phyloP scores from a whole-genome alignment of 2,113 vertebrate species.

The Leucosticte australis region DNA sequence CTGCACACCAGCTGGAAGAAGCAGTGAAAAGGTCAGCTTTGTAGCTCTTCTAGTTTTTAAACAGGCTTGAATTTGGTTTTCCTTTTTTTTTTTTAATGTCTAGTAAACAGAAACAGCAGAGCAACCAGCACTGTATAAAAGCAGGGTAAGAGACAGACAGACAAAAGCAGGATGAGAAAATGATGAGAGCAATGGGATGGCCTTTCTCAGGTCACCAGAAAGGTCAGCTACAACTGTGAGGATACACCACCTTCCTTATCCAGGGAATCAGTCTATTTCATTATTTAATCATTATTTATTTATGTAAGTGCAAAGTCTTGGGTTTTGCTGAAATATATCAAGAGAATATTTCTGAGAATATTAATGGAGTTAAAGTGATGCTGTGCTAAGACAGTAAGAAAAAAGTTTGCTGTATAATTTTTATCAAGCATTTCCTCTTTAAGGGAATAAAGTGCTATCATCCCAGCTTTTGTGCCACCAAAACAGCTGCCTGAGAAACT shows the following conservation, averaged over 20 bases:
- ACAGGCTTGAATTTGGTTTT: neutral
- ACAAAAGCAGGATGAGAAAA: neutral
- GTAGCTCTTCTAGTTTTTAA: neutral
- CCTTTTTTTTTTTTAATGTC: neutral
- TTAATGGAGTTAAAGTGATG: neutral
- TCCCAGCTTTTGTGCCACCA: neutral
- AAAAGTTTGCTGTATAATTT: neutral
- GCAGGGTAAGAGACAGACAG: neutral
- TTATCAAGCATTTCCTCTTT: neutral
- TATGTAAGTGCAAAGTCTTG: neutral
- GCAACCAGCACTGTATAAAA: neutral
- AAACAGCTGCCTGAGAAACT: neutral
- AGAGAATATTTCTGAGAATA: neutral
- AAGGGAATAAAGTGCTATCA: neutral
- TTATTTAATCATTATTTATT: neutral
- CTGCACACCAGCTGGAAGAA: neutral
- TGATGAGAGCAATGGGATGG: neutral
- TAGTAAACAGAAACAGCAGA: neutral
- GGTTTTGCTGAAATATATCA: fast-evolving
- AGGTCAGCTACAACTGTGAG: neutral
- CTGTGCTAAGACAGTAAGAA: neutral
- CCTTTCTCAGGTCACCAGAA: neutral
- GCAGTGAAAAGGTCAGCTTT: slow-evolving; percentile 5
- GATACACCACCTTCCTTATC: neutral
- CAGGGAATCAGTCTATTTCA: fast-evolving